A percentile compares a stretch with the other conserved stretches of the same genome.
These are phyloP conservation scores for Equus quagga DNA, from an alignment of 2,113 vertebrate species.

Conservation along the genomic window DNA sequence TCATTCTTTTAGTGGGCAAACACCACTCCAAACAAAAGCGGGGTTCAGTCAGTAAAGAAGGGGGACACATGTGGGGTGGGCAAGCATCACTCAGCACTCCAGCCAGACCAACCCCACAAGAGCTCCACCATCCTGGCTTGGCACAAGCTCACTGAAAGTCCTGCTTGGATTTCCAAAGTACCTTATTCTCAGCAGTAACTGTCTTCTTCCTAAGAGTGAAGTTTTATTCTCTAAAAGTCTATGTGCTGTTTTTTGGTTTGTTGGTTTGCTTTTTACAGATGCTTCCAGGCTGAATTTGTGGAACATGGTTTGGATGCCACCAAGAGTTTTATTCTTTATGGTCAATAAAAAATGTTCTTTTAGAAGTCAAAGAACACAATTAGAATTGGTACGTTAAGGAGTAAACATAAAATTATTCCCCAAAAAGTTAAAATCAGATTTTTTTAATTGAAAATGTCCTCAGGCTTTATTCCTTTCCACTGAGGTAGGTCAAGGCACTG, in stretches of 20 bases:
- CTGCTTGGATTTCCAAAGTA: not conserved
- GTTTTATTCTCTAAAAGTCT: not conserved
- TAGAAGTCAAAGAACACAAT: constrained; percentile 53
- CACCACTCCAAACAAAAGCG: not conserved
- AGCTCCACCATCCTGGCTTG: not conserved
- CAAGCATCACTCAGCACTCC: not conserved
- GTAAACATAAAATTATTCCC: constrained; percentile 33
- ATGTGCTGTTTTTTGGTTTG: not conserved
- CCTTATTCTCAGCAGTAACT: not conserved
- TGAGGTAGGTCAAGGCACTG: not conserved
- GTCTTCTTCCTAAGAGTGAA: not conserved
- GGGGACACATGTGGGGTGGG: not conserved
- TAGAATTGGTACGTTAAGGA: constrained; percentile 47
- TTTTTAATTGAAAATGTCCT: constrained; percentile 46
- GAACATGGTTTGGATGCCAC: not conserved
- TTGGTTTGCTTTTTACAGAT: constrained; percentile 43
- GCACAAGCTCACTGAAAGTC: not conserved
- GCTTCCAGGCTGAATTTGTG: not conserved
- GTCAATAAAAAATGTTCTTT: constrained; percentile 29
- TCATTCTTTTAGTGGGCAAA: not conserved
- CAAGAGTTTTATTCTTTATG: constrained; percentile 56
- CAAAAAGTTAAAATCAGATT: constrained; percentile 40
- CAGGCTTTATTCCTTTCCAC: constrained; percentile 8
- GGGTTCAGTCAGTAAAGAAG: not conserved
- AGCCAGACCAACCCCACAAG: not conserved